A percentile compares a stretch with the other conserved stretches of the same genome.
These are phyloP conservation scores for Myzus persicae DNA, from an alignment of 1,140 invertebrate genomes.

Conservation along the genomic window DNA sequence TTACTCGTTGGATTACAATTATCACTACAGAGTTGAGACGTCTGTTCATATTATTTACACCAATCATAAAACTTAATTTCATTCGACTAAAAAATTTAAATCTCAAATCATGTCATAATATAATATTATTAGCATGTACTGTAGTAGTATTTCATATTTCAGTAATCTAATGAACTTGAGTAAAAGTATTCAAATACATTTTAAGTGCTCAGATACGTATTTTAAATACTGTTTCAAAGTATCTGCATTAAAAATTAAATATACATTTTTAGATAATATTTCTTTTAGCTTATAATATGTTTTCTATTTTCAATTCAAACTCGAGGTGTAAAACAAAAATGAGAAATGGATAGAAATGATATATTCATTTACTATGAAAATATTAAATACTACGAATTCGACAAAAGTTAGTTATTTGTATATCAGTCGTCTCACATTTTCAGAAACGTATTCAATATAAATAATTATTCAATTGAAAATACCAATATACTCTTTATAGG, in stretches of 20 bases:
- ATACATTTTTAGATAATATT: background rate
- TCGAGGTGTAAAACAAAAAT: background rate
- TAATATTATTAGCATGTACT: background rate
- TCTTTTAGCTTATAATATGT: background rate
- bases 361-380: background rate
- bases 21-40: background rate
- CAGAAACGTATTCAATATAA: background rate
- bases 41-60: background rate
- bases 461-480: background rate
- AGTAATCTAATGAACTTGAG: background rate
- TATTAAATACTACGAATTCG: background rate
- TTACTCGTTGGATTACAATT: background rate
- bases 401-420: background rate
- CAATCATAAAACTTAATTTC: background rate
- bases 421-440: background rate
- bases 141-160: background rate
- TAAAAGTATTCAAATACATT: background rate
- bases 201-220: background rate
- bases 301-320: background rate
- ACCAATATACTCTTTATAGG: too few relatives aligned
- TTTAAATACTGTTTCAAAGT: background rate
- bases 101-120: background rate
- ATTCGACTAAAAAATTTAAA: background rate
- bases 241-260: background rate
- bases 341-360: background rate